Conservation (phyloP, 2,888 invertebrate genomes). For the Micropterix aruncella region DNA sequence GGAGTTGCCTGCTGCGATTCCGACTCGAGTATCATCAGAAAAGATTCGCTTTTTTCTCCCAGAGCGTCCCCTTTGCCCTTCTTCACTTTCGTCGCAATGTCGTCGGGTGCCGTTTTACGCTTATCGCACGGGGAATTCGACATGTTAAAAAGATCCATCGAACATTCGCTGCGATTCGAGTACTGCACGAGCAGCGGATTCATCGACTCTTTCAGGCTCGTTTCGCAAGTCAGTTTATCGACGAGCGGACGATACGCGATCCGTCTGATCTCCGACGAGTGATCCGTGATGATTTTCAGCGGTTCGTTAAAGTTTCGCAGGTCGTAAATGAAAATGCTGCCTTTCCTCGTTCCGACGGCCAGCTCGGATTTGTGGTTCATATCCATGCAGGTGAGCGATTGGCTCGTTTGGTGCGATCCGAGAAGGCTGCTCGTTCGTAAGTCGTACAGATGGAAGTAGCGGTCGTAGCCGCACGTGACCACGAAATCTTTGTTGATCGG, state of each 20-base stretch:
- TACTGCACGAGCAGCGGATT: too few species aligned
- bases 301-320: constrained; percentile 35
- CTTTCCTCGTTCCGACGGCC: constrained; percentile 40
- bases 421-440: constrained; percentile 31
- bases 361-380: constrained; percentile 32
- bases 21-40: neutral
- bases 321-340: constrained; percentile 38
- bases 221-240: constrained; percentile 23
- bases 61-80: neutral
- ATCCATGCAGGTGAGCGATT: constrained; percentile 27
- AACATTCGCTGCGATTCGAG: neutral
- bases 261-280: constrained; percentile 32
- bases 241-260: constrained; percentile 31
- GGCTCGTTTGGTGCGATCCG: constrained; percentile 26
- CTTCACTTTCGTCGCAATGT: neutral
- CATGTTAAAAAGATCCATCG: neutral
- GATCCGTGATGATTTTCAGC: constrained; percentile 30
- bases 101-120: neutral
- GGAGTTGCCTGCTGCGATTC: neutral
- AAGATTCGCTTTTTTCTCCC: neutral
- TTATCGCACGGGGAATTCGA: neutral
- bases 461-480: constrained; percentile 40
- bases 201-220: constrained; percentile 25
- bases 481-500: constrained; percentile 39
- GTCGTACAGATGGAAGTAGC: constrained; percentile 41